A percentile compares a stretch with the other conserved stretches of the same genome.
Evolutionary conservation across 2,113 vertebrate genomes (phyloP).

Genomic region (Halcyon senegalensis): DNA sequence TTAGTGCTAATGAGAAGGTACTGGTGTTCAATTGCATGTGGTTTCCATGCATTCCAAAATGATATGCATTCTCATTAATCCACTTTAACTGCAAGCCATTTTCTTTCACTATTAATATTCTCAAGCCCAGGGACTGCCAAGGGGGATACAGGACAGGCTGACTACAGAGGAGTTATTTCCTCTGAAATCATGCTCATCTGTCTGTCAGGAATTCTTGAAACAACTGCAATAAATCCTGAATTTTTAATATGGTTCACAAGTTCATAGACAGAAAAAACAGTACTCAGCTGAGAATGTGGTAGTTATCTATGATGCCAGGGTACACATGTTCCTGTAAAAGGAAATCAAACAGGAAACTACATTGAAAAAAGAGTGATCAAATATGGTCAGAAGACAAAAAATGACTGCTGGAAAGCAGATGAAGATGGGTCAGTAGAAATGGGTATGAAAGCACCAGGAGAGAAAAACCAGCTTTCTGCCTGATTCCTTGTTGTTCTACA

Average conservation of each 20-base stretch:
- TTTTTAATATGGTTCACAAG: conserved; percentile 59
- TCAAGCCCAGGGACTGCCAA: background rate
- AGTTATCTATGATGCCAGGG: background rate
- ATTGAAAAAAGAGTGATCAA: conserved; percentile 15
- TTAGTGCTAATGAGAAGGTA: background rate
- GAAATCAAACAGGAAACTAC: background rate
- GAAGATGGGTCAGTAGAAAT: background rate
- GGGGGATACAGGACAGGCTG: conserved; percentile 7
- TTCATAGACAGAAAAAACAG: conserved; percentile 46
- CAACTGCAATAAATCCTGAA: conserved; percentile 42
- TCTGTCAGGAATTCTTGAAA: conserved; percentile 45
- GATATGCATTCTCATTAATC: conserved; percentile 1
- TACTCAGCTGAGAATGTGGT: background rate
- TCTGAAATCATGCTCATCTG: conserved; percentile 12
- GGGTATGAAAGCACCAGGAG: background rate
- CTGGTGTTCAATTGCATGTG: background rate
- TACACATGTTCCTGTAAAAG: conserved; percentile 26
- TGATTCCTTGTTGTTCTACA: background rate
- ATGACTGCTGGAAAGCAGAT: background rate
- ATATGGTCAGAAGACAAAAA: conserved; percentile 11
- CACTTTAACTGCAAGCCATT: background rate
- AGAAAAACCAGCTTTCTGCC: background rate
- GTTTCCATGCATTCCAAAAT: background rate
- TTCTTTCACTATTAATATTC: conserved; percentile 20
- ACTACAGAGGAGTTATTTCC: conserved; percentile 14